Evolutionary conservation across 1,140 invertebrate genomes (phyloP).

Genomic region (Drosophila persimilis): DNA sequence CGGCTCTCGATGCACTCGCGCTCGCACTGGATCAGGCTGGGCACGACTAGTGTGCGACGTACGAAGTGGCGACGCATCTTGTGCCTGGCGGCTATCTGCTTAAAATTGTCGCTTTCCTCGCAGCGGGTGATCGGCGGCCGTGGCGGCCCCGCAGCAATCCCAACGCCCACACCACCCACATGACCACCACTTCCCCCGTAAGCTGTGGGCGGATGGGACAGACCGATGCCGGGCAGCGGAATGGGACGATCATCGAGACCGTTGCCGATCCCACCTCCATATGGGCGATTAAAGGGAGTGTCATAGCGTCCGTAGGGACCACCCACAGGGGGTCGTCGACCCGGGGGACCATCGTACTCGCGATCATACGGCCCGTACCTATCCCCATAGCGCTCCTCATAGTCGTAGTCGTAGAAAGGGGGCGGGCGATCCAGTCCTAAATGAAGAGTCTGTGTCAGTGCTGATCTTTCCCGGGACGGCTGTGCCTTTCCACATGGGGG

Average conservation of each 20-base stretch:
- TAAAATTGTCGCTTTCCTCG: constrained; percentile 91
- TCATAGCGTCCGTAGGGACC: constrained; percentile 74
- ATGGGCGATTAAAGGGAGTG: constrained; percentile 69
- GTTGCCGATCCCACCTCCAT: constrained; percentile 42
- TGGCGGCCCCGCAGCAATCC: constrained; percentile 62
- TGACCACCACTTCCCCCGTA: constrained; percentile 58
- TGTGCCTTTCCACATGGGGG: constrained; percentile 14
- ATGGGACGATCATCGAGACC: constrained; percentile 69
- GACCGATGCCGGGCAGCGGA: constrained; percentile 65
- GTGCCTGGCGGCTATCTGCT: constrained; percentile 89
- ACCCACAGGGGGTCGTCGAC: constrained; percentile 76
- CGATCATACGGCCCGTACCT: constrained; percentile 70
- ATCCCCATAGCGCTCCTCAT: constrained; percentile 77
- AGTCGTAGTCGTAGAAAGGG: constrained; percentile 77
- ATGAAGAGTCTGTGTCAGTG: constrained; percentile 1
- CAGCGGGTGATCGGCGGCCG: constrained; percentile 85
- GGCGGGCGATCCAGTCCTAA: constrained; percentile 77
- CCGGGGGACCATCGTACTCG: constrained; percentile 74
- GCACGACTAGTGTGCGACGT: constrained; percentile 88
- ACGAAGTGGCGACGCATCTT: constrained; percentile 91
- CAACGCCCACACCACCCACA: constrained; percentile 43
- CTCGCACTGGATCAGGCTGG: constrained; percentile 90
- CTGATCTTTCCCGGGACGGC: neutral
- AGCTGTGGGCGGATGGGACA: constrained; percentile 53
- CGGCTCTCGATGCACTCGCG: constrained; percentile 91